Evolutionary conservation across 92 coral and sea anemone genomes (phyloP).

Genomic region (Muricea muricata): DNA sequence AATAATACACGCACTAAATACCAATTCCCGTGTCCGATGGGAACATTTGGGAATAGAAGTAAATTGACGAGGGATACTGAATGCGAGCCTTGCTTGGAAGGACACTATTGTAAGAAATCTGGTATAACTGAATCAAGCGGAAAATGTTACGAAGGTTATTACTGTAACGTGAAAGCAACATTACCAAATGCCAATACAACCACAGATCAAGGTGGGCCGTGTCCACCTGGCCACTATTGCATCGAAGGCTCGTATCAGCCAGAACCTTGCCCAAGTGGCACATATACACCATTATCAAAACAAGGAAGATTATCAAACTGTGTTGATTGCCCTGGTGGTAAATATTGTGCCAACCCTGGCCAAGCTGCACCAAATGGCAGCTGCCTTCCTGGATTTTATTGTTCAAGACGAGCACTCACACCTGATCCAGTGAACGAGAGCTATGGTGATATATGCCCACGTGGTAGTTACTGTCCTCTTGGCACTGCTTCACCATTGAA

Average conservation of each 20-base stretch:
- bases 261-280: conserved; percentile 87
- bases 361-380: conserved; percentile 89
- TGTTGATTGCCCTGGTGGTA: conserved; percentile 90
- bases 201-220: conserved; percentile 81
- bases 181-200: conserved; percentile 90
- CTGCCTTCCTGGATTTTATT: conserved; percentile 89
- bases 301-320: conserved; percentile 77
- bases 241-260: conserved; percentile 75
- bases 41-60: conserved; percentile 89
- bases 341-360: conserved; percentile 79
- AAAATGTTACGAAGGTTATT: conserved; percentile 89
- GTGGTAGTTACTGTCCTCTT: conserved; percentile 82
- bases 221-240: conserved; percentile 89
- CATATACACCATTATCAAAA: conserved; percentile 79
- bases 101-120: conserved; percentile 82
- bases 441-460: conserved; percentile 87
- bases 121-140: conserved; percentile 87
- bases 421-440: conserved; percentile 78
- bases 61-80: conserved; percentile 65
- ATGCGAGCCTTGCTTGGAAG: conserved; percentile 84
- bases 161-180: conserved; percentile 83
- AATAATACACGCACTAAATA: conserved; percentile 65
- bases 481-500: conserved; percentile 93
- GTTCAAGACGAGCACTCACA: conserved; percentile 79
- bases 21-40: conserved; percentile 89